Conservation (phyloP, 2,113 vertebrate genomes). For the Ginglymostoma cirratum region DNA sequence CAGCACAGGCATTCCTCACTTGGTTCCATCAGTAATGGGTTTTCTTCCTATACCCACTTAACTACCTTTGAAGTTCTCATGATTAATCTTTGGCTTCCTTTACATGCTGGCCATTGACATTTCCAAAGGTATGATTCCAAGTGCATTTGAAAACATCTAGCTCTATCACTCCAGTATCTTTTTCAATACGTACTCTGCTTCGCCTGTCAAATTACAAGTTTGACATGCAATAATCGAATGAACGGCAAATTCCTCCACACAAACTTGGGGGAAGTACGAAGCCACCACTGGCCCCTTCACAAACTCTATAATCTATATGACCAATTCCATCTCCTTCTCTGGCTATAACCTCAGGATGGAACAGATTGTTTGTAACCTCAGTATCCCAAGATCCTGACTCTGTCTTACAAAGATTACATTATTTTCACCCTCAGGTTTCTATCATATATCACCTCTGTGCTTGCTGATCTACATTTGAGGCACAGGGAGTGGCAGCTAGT, state of each 20-base stretch:
- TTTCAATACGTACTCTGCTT: neutral
- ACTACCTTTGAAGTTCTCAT: neutral
- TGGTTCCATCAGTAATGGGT: neutral
- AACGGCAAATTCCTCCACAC: neutral
- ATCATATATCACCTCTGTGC: neutral
- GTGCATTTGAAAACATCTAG: neutral
- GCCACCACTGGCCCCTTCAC: neutral
- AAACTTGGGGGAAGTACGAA: neutral
- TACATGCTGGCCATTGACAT: neutral
- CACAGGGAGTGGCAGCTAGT: neutral
- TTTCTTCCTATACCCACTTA: neutral
- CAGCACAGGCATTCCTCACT: neutral
- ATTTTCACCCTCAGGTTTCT: no score
- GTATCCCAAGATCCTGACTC: neutral
- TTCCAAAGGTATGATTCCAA: neutral
- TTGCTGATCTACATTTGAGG: neutral
- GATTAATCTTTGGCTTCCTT: neutral
- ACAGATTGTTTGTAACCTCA: neutral
- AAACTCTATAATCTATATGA: neutral
- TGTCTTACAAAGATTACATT: neutral
- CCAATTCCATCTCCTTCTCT: neutral
- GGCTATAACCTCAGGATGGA: neutral
- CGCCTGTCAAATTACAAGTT: neutral
- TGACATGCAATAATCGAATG: neutral
- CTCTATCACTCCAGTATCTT: neutral